Conservation (phyloP, 2,797 vertebrate genomes). For the Merluccius polli region DNA sequence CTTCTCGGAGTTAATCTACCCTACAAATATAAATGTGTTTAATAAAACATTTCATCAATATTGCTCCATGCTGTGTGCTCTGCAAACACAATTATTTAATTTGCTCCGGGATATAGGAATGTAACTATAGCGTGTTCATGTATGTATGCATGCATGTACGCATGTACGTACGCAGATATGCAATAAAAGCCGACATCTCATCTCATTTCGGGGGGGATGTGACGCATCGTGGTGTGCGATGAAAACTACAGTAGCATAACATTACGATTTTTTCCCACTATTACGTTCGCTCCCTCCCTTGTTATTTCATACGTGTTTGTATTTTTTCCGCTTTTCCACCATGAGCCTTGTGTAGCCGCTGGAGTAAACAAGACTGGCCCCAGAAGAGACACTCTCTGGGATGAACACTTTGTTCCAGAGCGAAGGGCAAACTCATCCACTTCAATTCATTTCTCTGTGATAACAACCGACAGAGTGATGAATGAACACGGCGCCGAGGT, state of each 20-base stretch:
- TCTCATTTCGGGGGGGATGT: background rate
- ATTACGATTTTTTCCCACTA: background rate
- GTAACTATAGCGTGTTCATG: no score
- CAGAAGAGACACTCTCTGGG: constrained; percentile 20
- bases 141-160: background rate
- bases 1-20: no score
- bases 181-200: background rate
- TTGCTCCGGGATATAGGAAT: no score
- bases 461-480: constrained; percentile 68
- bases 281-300: background rate
- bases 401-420: constrained; percentile 1
- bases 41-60: no score
- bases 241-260: background rate
- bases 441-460: constrained; percentile 48
- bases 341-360: background rate
- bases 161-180: no score
- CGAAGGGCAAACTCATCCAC: constrained; percentile 51
- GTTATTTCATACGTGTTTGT: background rate
- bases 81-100: no score
- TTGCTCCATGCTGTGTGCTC: no score
- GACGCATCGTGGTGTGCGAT: background rate
- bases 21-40: no score
- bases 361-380: constrained; percentile 42
- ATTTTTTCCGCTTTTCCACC: background rate
- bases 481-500: constrained; percentile 57